Evolutionary conservation across 2,888 invertebrate genomes (phyloP), one percentile per base, ranked within the genome.

Genomic region (Mamestra brassicae): DNA sequence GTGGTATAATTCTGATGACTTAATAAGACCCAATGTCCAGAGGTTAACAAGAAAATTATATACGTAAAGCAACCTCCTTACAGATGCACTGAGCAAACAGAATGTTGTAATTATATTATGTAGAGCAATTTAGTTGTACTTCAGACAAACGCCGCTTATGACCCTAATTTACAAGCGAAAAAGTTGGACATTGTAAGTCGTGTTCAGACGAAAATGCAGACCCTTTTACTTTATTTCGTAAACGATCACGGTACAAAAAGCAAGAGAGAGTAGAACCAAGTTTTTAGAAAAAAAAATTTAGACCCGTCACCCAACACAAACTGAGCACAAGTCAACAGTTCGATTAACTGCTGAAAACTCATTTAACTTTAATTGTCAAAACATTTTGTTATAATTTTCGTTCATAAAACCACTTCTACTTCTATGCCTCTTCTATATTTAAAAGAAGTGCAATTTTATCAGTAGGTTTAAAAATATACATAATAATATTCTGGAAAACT

Each of bases 1-100:
- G 88, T 85, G 90, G 91, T 90, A 92, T 89, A 89, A 89, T 91
- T 92, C 90, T 94, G 93, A 94, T 94, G 91, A 89, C 93, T 94
- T 94, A 94, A 94, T 94, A 94, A 91, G 92, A 89, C 79, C 85
- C 88, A 80, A 89, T 90, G 92, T 91, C 88, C 88, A 87, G 81
- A 88, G 85, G 87, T 89, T 90, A 93, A 93, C 91, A 89, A 91
- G 92, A 90, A 93, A 93, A 94, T 94, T 93, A 88, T 88, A 89
- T 81, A 87, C 88, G 87, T 87, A 88, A 91, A 89, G 88, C 72
- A 81, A 89, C 89, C 77, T 83, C 70, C 74, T 85, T 88, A 81
- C 86, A 78, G 84, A 75, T 83, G 80, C 77, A 81, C 86, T 89
- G 88, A 89, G 86, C 89, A 92, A 92, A 92, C 91, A 92, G 87